These are phyloP conservation scores for Tonatia bakeri DNA, from an alignment of 2,113 vertebrate genomes.

Conservation along the genomic window DNA sequence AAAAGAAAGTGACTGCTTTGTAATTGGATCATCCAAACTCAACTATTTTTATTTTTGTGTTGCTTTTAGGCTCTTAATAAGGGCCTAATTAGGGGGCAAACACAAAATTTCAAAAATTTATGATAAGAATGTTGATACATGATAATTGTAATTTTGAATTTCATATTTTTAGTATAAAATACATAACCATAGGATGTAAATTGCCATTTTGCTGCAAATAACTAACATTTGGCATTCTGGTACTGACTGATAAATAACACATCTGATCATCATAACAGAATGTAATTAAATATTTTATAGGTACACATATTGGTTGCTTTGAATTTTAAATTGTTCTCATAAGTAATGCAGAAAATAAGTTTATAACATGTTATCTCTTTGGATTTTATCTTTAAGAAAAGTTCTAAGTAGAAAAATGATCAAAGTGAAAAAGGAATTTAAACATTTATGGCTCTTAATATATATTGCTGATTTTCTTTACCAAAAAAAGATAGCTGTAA, in stretches of 20 bases:
- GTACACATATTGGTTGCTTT: neutral
- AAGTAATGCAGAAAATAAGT: neutral
- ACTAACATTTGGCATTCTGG: neutral
- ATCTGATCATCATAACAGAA: neutral
- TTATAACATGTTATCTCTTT: neutral
- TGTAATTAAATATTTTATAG: neutral
- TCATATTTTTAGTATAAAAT: neutral
- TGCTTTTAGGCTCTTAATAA: neutral
- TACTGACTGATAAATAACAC: neutral
- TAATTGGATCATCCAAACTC: neutral
- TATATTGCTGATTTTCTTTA: neutral
- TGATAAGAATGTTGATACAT: neutral
- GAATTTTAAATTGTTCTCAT: neutral
- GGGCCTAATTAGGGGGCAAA: neutral
- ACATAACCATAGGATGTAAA: neutral
- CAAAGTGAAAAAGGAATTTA: constrained; percentile 11
- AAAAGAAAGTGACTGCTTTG: neutral
- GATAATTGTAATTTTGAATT: neutral
- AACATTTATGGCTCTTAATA: neutral
- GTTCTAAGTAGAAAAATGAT: neutral
- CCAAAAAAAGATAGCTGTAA: neutral
- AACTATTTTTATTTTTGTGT: neutral
- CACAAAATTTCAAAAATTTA: neutral
- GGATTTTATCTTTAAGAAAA: neutral
- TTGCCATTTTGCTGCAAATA: neutral